These are phyloP conservation scores for Craseonycteris thonglongyai DNA, from an alignment of 2,113 vertebrate species.

Conservation along the genomic window DNA sequence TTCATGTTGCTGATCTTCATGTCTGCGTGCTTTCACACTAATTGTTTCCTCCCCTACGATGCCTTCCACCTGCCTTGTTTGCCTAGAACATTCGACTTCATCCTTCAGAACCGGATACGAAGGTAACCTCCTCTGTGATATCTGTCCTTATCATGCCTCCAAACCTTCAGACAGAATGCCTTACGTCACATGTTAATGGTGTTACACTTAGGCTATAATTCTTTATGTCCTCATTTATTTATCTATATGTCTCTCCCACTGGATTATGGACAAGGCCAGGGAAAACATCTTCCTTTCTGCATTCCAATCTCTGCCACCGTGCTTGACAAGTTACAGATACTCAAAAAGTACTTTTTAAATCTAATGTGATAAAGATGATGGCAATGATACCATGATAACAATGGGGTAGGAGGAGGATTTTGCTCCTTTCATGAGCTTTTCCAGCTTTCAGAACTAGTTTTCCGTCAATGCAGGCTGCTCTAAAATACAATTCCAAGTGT, in stretches of 20 bases:
- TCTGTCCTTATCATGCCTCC: neutral
- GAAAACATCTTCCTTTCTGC: neutral
- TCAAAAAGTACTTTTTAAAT: neutral
- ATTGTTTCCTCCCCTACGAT: neutral
- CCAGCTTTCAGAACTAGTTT: neutral
- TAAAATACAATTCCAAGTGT: neutral
- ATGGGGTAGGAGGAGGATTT: neutral
- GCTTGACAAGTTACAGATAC: neutral
- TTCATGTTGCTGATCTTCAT: neutral
- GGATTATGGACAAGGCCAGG: neutral
- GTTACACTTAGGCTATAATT: neutral
- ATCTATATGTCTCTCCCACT: neutral
- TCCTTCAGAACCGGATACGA: neutral
- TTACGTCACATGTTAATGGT: neutral
- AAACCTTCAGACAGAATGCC: neutral
- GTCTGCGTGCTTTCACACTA: neutral
- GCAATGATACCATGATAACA: neutral
- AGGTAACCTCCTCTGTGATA: neutral
- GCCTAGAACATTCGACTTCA: neutral
- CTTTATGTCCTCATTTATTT: neutral
- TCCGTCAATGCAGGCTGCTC: neutral
- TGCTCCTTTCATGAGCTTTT: neutral
- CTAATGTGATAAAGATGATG: neutral
- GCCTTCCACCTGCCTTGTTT: neutral
- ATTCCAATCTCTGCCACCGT: neutral